Percentiles rank a stretch among this genome's conserved stretches.
phyloP scores from a whole-genome alignment of 2,888 invertebrate species.

The Andrena praecox region DNA sequence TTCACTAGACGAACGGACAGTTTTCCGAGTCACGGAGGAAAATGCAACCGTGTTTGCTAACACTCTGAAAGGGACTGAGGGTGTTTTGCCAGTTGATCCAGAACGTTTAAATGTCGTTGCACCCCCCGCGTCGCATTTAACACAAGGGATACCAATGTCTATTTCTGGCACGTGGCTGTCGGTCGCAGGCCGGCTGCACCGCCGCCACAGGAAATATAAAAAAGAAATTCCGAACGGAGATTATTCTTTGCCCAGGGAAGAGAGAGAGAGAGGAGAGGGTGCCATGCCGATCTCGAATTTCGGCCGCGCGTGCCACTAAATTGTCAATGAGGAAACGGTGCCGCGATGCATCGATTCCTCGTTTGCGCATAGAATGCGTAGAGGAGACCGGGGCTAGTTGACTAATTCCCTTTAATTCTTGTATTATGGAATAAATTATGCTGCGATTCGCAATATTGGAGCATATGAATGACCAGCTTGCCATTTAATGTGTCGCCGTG shows the following conservation, averaged over 20 bases:
- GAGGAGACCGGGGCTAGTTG: too few species aligned
- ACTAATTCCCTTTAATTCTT: too few species aligned
- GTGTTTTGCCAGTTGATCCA: slow-evolving; percentile 54
- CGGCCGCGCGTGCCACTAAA: background rate
- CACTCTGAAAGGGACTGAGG: slow-evolving; percentile 68
- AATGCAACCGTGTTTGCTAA: slow-evolving; percentile 26
- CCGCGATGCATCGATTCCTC: background rate
- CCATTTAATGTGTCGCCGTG: too few species aligned
- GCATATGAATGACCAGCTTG: too few species aligned
- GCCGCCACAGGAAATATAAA: slow-evolving; percentile 30
- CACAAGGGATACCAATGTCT: slow-evolving; percentile 72
- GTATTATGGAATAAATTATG: too few species aligned
- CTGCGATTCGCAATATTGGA: too few species aligned
- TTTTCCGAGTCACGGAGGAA: background rate
- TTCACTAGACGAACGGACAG: background rate
- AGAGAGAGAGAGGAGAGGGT: too few species aligned
- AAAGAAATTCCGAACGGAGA: slow-evolving; percentile 7
- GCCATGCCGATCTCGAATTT: background rate
- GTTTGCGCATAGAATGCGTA: background rate
- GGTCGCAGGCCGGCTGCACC: slow-evolving; percentile 12
- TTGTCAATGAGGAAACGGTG: background rate
- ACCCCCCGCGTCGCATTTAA: slow-evolving; percentile 78
- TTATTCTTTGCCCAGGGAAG: background rate
- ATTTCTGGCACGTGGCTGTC: slow-evolving; percentile 79
- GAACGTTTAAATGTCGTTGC: slow-evolving; percentile 76